phyloP scores from a whole-genome alignment of 2,797 vertebrate genomes.

The Myotis planiceps region DNA sequence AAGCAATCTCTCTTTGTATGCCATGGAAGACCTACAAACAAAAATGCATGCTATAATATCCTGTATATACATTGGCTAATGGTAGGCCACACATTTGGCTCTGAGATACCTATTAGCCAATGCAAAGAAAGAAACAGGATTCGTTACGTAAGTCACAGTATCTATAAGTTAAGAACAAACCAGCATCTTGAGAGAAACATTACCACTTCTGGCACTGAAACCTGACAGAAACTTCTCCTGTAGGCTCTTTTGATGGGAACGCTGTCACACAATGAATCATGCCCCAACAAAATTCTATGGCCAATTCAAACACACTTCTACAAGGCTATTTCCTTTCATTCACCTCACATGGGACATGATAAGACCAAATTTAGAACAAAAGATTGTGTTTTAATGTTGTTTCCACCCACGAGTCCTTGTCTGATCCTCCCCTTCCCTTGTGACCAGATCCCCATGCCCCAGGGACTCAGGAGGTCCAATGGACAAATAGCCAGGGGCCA shows the following conservation, averaged over 20 bases:
- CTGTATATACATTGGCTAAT: neutral
- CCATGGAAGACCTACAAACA: neutral
- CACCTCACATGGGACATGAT: neutral
- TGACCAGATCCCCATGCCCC: neutral
- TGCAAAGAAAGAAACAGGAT: neutral
- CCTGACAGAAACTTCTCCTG: neutral
- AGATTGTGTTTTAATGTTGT: constrained; percentile 8
- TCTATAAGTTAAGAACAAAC: neutral
- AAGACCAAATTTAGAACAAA: neutral
- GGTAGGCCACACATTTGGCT: neutral
- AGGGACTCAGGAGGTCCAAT: neutral
- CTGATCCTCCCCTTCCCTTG: neutral
- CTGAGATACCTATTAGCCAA: neutral
- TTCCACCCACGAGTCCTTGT: neutral
- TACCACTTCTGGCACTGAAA: neutral
- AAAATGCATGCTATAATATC: neutral
- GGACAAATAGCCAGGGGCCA: neutral
- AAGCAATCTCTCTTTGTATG: neutral
- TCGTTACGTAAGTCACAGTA: neutral
- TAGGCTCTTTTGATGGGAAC: neutral
- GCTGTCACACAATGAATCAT: neutral
- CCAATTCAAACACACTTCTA: constrained; percentile 19
- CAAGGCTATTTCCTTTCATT: constrained; percentile 33
- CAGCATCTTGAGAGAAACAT: neutral
- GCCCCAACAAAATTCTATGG: neutral